phyloP scores from a whole-genome alignment of 2,113 vertebrate species.

The Octodon degus region DNA sequence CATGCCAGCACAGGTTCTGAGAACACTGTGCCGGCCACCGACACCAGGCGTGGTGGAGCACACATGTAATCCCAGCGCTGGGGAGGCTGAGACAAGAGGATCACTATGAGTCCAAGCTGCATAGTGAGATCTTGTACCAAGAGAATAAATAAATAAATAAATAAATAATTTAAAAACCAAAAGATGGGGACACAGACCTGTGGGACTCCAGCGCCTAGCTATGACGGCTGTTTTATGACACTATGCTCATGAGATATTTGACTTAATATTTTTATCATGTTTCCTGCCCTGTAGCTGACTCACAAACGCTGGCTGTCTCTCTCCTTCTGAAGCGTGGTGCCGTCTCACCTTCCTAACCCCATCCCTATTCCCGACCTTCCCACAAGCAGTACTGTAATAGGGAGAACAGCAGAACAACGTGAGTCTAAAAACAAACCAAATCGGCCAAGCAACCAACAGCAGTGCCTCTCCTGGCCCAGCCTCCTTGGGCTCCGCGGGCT shows the following conservation, averaged over 20 bases:
- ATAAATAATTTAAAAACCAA: too few species aligned
- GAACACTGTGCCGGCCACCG: too few species aligned
- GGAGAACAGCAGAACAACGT: background rate
- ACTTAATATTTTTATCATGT: rapidly evolving
- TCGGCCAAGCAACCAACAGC: background rate
- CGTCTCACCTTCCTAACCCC: background rate
- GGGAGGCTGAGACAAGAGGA: too few species aligned
- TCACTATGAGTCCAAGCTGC: too few species aligned
- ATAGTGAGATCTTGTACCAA: too few species aligned
- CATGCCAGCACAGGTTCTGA: too few species aligned
- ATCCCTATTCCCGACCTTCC: rapidly evolving
- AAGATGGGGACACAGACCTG: background rate
- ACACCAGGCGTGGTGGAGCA: too few species aligned
- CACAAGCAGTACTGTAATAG: background rate
- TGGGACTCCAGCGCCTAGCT: background rate
- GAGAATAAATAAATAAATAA: too few species aligned
- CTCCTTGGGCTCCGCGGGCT: background rate
- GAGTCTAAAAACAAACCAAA: background rate
- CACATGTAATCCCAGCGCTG: too few species aligned
- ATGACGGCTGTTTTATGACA: background rate
- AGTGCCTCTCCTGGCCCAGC: too few species aligned
- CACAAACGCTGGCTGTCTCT: background rate
- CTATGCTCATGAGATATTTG: rapidly evolving
- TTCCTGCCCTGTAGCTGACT: rapidly evolving
- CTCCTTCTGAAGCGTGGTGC: background rate